Conservation (phyloP, 2,113 vertebrate genomes). For the Mesoclemmys tuberculata region DNA sequence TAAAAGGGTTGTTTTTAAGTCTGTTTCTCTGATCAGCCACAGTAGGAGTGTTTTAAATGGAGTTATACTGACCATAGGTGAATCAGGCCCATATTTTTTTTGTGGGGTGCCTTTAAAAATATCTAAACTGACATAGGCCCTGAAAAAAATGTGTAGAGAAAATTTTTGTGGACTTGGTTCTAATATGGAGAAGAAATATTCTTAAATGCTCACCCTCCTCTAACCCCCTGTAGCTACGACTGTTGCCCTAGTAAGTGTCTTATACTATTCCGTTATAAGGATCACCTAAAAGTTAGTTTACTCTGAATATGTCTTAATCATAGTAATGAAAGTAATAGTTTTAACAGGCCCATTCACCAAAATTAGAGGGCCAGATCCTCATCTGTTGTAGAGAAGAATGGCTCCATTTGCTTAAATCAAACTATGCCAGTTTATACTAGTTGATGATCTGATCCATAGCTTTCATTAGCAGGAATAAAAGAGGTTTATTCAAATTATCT, state of each 20-base stretch:
- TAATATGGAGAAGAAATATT: not conserved
- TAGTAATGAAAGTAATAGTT: not conserved
- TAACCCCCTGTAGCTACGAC: not conserved
- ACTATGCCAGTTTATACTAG: not conserved
- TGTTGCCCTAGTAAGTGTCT: not conserved
- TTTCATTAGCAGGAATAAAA: not conserved
- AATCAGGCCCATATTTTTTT: not conserved
- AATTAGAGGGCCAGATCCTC: not conserved
- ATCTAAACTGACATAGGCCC: not conserved
- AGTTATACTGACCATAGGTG: not conserved
- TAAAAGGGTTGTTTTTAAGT: no score
- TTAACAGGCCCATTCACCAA: not conserved
- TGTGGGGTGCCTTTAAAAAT: not conserved
- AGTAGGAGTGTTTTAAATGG: not conserved
- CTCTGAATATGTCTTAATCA: not conserved
- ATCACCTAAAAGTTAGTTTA: not conserved
- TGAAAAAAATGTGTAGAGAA: not conserved
- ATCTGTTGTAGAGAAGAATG: not conserved
- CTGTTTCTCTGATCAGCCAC: not conserved
- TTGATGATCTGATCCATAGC: not conserved
- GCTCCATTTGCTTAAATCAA: not conserved
- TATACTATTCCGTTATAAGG: not conserved
- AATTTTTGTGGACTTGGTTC: not conserved
- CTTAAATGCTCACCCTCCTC: rapidly evolving
- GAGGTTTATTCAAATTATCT: not conserved